Base-by-base conservation (phyloP, 2,113 vertebrate genomes). In the Dicerorhinus sumatrensis region DNA sequence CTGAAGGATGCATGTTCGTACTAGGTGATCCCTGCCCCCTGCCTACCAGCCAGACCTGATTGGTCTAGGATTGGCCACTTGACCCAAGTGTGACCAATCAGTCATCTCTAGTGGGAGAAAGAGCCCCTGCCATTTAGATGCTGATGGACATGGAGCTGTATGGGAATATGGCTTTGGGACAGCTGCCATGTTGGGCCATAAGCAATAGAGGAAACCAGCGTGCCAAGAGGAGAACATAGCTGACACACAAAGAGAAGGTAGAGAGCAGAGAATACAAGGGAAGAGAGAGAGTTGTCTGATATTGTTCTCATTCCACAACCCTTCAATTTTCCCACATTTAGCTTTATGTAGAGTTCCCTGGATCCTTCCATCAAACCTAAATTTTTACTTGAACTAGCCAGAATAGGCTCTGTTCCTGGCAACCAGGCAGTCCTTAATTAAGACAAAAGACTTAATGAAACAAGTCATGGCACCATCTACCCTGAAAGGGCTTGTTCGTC, bases 361-460 rank as follows among this genome's bases (percentile, higher is more conserved):
- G 33, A 91, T 79, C 20, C 69, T 93, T 89, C 86, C 75, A 80
- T 65, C 63, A 93, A 95, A 77, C 27, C 36, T 79, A 56, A 81
- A 63, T 56, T 92, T 89, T 94, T 60, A 87, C 82, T 79, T 70
- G 12, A 86, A 58, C n/a, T 65, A 65, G 42, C 27, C 81, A 79
- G 72, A 82, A 56, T 8, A 56, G n/a, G 31, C 29, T 65, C 48
- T 82, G 17, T 56, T 77, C 77, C 88, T 92, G 92, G 92, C 27
- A 84, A 94, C 25, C 10, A 93, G 83, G 29, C 90, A 97, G 60
- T 63, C 14, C 60, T 96, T 95, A 95, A 95, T 95, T 87, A 96
- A 96, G 96, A 96, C 65, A 92, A 93, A 97, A 86, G 60, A 88
- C 77, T 82, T 94, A 72, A 95, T 65, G 62, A 62, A 93, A 84